These are phyloP conservation scores for Lamellibrachia columna DNA, from an alignment of 2,888 invertebrate species.

Conservation along the genomic window DNA sequence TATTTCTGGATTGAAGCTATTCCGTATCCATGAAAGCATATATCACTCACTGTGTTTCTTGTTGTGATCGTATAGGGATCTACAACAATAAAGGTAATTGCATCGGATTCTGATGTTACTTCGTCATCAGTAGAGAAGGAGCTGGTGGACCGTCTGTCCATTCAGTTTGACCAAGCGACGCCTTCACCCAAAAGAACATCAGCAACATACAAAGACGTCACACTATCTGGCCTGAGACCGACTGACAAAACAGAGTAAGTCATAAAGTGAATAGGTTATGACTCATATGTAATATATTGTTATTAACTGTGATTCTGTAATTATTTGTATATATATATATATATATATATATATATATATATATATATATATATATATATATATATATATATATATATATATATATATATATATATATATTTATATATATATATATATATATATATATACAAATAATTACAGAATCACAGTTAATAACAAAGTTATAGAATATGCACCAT, in stretches of 20 bases:
- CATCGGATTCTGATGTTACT: background rate
- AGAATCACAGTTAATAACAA: background rate
- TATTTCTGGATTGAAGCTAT: background rate
- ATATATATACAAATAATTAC: background rate
- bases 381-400: no score
- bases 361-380: no score
- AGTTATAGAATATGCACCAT: no score
- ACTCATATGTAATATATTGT: background rate
- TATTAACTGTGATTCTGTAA: background rate
- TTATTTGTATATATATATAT: background rate
- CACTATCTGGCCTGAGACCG: background rate
- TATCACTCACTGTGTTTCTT: background rate
- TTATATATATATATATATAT: no score
- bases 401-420: no score
- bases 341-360: no score
- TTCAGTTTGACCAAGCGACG: background rate
- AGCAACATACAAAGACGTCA: background rate
- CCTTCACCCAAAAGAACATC: background rate
- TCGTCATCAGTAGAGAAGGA: background rate
- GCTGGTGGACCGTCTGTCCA: conserved; percentile 12
- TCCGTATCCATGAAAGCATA: background rate
- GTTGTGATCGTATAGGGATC: background rate
- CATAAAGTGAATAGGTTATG: background rate
- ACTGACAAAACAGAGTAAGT: background rate
- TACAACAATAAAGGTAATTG: conserved; percentile 19